Conservation (phyloP, 2,797 vertebrate species). For the Fundulus diaphanus region DNA sequence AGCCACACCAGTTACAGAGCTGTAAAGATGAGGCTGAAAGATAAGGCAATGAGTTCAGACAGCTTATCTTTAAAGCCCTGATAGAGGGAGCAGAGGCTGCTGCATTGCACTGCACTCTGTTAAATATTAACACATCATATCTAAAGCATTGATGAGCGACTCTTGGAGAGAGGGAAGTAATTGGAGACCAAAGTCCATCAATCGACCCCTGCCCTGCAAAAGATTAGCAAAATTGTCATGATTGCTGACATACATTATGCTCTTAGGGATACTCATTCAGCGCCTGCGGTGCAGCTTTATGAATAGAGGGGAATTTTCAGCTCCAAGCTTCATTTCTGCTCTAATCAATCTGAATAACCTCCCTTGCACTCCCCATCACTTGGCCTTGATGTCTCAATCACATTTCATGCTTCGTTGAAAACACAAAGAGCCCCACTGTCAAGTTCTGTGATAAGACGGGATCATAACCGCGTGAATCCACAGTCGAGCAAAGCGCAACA, state of each 20-base stretch:
- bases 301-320: background rate
- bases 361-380: background rate
- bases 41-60: conserved; percentile 77
- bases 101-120: conserved; percentile 71
- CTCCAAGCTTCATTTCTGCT: background rate
- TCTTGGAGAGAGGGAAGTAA: conserved; percentile 63
- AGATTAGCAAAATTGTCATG: conserved; percentile 22
- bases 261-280: background rate
- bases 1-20: conserved; percentile 55
- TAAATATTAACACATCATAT: conserved; percentile 74
- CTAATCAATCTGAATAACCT: background rate
- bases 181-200: conserved; percentile 52
- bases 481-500: background rate
- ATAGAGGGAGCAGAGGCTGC: conserved; percentile 63
- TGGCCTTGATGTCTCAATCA: conserved; percentile 1
- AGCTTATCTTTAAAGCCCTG: conserved; percentile 68
- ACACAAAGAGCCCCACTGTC: background rate
- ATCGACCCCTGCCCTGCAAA: conserved; percentile 19
- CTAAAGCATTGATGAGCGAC: conserved; percentile 60
- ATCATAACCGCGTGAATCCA: conserved; percentile 1
- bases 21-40: conserved; percentile 58
- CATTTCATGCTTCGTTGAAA: background rate
- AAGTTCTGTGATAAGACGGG: conserved; percentile 1
- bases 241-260: conserved; percentile 30
- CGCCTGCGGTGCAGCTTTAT: background rate